Percentiles rank a stretch among this genome's conserved stretches.
phyloP scores from a whole-genome alignment of 2,888 invertebrate species.

The Thalpophila matura region DNA sequence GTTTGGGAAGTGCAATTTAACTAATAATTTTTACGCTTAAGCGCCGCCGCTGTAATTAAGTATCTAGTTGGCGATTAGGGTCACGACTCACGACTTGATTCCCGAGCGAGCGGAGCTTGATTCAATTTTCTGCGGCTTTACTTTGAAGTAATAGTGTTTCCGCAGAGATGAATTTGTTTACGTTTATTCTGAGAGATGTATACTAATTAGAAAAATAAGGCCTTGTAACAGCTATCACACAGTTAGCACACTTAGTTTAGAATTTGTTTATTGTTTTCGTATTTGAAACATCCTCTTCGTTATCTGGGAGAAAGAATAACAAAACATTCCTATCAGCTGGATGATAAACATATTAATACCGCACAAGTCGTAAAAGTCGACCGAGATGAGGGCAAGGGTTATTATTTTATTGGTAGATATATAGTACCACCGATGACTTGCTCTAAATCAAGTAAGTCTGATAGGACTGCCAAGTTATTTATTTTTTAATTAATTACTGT shows the following conservation, averaged over 20 bases:
- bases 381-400: constrained; percentile 19
- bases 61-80: constrained; percentile 50
- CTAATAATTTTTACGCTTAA: constrained; percentile 51
- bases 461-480: constrained; percentile 19
- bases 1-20: constrained; percentile 49
- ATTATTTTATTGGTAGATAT: constrained; percentile 31
- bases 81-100: constrained; percentile 49
- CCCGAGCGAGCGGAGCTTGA: constrained; percentile 31
- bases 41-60: constrained; percentile 47
- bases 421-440: constrained; percentile 8
- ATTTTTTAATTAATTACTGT: constrained; percentile 28
- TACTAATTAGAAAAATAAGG: constrained; percentile 22
- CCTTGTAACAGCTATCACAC: no score
- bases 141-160: constrained; percentile 37
- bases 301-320: constrained; percentile 37
- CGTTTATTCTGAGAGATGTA: constrained; percentile 17
- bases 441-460: constrained; percentile 28
- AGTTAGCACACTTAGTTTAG: no score
- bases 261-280: constrained; percentile 1
- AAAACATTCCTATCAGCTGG: constrained; percentile 27
- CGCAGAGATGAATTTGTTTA: constrained; percentile 31
- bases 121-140: constrained; percentile 45
- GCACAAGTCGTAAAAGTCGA: constrained; percentile 22
- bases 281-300: constrained; percentile 12
- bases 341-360: constrained; percentile 7